Base-by-base conservation (phyloP, 1,140 invertebrate genomes). In the Drosophila pandora region DNA sequence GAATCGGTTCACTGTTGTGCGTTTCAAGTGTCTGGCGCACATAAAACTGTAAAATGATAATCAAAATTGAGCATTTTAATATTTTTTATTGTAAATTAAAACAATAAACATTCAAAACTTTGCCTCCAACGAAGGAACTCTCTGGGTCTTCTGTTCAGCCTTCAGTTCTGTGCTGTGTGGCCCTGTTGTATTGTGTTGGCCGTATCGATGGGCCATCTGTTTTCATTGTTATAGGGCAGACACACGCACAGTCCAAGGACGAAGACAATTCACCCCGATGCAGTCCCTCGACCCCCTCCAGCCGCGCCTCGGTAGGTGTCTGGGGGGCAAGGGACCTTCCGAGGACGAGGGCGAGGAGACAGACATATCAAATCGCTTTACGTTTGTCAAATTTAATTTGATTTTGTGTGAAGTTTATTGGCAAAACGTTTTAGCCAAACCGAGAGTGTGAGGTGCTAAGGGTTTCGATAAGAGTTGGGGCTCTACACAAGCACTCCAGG, bases 391-490 rank as follows among this genome's bases (percentile, higher is more conserved):
- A 88, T 83, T 89, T 89, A 88, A 88, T 88, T 88, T 88, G 83
- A 88, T 88, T 88, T 88, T 88, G 83, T 88, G 83, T 88, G 84
- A 88, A 89, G 83, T 83, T 88, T 88, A 88, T 88, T 83, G 83
- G 84, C 64, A 84, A 88, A 89, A 88, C 83, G 83, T 88, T 88
- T 89, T 76, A 74, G 64, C 64, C 50, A 55, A 45, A 10, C 43
- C 3, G 9, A 47, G 22, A 23, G 43, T 12, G 43, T 47, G 43
- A 47, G 43, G 12, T 50, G 50, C 17, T 37, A n/a, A 34, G 34
- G 43, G 28, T 22, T 23, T 22, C 34, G 34, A 7, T 2, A 43
- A 21, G 22, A 17, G 25, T 7, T 13, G 10, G 12, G 54, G 50
- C 21, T 28, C 21, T 13, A 54, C 13, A 48, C 68, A 50, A 58